A percentile compares a stretch with the other conserved stretches of the same genome.
These are phyloP conservation scores for Cyanistes caeruleus DNA, from an alignment of 2,113 vertebrate genomes.

Conservation along the genomic window DNA sequence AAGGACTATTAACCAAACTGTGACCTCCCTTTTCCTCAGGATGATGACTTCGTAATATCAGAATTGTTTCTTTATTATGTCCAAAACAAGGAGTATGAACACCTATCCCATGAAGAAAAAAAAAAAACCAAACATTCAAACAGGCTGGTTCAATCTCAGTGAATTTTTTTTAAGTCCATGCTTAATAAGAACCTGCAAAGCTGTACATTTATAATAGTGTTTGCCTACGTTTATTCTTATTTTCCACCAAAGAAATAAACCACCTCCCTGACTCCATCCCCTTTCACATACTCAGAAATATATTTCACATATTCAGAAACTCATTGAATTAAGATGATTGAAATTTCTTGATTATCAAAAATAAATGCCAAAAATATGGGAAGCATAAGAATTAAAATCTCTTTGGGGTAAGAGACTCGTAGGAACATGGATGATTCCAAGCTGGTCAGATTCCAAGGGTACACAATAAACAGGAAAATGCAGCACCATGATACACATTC, in stretches of 20 bases:
- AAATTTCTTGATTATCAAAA: neutral
- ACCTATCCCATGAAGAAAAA: neutral
- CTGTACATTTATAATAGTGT: accelerated
- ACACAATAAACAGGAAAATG: neutral
- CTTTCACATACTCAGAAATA: neutral
- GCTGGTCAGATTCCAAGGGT: neutral
- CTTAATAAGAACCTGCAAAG: neutral
- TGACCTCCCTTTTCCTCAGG: neutral
- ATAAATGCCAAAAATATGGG: neutral
- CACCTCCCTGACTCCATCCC: neutral
- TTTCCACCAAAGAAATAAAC: neutral
- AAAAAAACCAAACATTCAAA: neutral
- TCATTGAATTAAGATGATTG: neutral
- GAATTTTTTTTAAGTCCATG: neutral
- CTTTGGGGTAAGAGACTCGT: neutral
- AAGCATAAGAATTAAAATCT: neutral
- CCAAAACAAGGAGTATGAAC: neutral
- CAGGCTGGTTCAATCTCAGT: neutral
- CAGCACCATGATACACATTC: neutral
- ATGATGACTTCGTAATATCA: neutral
- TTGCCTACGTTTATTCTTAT: accelerated
- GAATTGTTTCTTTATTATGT: neutral
- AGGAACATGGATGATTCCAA: neutral
- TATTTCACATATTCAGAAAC: neutral
- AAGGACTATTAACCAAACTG: neutral